Percentiles rank a stretch among this genome's conserved stretches.
Evolutionary conservation across 2,797 vertebrate species (phyloP).

Genomic region (Argya squamiceps): DNA sequence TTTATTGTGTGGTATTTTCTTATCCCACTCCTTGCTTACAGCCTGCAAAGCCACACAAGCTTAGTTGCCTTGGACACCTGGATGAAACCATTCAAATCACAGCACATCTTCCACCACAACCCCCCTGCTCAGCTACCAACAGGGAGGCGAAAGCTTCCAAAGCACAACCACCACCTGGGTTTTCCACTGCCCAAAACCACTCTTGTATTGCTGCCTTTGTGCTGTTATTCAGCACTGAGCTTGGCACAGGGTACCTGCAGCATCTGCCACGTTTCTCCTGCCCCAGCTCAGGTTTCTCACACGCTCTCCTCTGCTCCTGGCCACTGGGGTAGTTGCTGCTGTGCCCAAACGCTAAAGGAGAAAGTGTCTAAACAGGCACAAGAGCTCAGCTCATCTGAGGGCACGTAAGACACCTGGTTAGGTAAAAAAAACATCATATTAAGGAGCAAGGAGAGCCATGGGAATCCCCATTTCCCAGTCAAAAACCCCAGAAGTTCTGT

Average conservation of each 20-base stretch:
- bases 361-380: background rate
- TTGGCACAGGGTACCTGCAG: background rate
- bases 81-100: background rate
- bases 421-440: too few species aligned
- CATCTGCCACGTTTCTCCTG: background rate
- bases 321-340: background rate
- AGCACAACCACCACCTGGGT: background rate
- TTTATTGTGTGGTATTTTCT: background rate
- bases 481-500: background rate
- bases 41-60: background rate
- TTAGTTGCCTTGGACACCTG: constrained; percentile 49
- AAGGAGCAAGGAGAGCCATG: background rate
- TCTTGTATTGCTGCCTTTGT: accelerated
- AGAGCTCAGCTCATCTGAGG: background rate
- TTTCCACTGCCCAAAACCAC: background rate
- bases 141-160: background rate
- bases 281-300: background rate
- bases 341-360: background rate
- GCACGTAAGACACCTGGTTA: background rate
- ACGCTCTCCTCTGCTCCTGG: background rate
- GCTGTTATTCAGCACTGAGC: background rate
- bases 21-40: background rate
- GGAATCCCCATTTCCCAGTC: background rate
- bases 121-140: background rate
- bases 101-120: background rate